Percentiles rank a stretch among this genome's conserved stretches.
Evolutionary conservation across 2,113 vertebrate species (phyloP).

Genomic region (Cervus canadensis): DNA sequence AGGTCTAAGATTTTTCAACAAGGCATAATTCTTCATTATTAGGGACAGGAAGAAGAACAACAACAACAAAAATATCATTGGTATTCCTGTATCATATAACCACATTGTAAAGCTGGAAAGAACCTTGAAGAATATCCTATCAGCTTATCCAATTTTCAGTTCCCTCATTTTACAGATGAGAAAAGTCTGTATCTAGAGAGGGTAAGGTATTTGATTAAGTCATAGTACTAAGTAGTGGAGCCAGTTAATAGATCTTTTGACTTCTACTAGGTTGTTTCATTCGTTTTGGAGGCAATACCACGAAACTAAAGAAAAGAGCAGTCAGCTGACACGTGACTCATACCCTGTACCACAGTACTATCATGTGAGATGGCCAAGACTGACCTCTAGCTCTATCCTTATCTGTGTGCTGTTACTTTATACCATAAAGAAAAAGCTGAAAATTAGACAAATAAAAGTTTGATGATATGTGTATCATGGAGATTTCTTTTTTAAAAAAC

Average conservation of each 20-base stretch:
- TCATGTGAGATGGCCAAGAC: not conserved
- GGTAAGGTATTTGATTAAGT: not conserved
- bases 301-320: not conserved
- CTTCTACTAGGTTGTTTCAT: conserved; percentile 7
- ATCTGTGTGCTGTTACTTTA: not conserved
- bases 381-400: not conserved
- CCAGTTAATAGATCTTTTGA: not conserved
- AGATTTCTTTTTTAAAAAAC: conserved; percentile 19
- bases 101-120: conserved; percentile 17
- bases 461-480: not conserved
- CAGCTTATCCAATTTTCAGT: not conserved
- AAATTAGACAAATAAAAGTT: conserved; percentile 30
- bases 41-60: not conserved
- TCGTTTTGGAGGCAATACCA: conserved; percentile 11
- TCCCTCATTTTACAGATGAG: conserved; percentile 15
- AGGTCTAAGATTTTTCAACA: conserved; percentile 34
- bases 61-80: not conserved
- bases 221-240: not conserved
- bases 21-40: not conserved
- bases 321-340: not conserved
- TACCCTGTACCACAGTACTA: not conserved
- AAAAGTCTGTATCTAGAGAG: not conserved
- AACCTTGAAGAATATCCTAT: not conserved
- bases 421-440: not conserved
- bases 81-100: not conserved